A percentile compares a stretch with the other conserved stretches of the same genome.
Evolutionary conservation across 2,113 vertebrate species (phyloP).

Genomic region (Hyperopisus bebe): DNA sequence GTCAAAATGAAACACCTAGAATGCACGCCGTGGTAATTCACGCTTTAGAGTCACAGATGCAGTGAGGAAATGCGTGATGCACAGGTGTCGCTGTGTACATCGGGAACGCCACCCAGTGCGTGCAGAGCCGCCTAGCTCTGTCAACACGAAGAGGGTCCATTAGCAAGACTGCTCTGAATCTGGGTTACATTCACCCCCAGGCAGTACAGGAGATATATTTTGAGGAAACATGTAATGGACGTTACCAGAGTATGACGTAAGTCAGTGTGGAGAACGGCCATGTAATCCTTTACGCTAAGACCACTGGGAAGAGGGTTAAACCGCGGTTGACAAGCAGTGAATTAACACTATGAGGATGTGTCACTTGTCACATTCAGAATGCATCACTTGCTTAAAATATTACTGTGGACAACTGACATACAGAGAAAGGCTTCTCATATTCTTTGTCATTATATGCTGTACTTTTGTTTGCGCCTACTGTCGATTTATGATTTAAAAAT

Average conservation of each 20-base stretch:
- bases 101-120: background rate
- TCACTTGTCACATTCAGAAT: background rate
- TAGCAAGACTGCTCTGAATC: background rate
- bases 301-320: background rate
- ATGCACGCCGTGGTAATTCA: background rate
- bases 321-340: background rate
- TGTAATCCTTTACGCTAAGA: background rate
- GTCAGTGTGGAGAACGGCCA: background rate
- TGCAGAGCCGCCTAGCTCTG: background rate
- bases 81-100: background rate
- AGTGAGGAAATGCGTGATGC: background rate
- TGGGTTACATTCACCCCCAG: constrained; percentile 4
- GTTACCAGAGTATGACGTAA: background rate
- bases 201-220: background rate
- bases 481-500: background rate
- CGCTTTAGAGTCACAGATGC: background rate
- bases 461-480: background rate
- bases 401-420: background rate
- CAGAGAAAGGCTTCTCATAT: background rate
- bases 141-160: background rate
- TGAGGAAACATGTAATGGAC: background rate
- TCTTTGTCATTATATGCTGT: background rate
- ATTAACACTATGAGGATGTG: background rate
- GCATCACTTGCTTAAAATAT: background rate
- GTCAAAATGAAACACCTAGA: background rate